These are phyloP conservation scores for Meloidogyne hapla DNA, from an alignment of 1,140 invertebrate species.

Conservation along the genomic window DNA sequence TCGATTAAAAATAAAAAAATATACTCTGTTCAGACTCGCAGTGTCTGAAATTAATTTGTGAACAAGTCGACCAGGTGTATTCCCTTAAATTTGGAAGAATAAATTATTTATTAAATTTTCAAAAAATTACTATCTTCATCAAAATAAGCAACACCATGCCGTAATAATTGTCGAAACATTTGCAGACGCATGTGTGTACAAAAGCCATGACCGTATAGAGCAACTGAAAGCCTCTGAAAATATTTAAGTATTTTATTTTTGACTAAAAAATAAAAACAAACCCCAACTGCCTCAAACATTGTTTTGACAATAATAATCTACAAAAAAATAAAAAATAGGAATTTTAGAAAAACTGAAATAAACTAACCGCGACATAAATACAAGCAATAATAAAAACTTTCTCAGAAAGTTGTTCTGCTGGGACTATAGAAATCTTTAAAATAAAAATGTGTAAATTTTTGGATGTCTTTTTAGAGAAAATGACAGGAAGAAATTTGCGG, in stretches of 20 bases:
- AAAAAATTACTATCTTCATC: slow-evolving; percentile 53
- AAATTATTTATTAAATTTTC: too few relatives aligned
- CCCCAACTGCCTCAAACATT: slow-evolving; percentile 55
- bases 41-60: slow-evolving; percentile 60
- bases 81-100: slow-evolving; percentile 7
- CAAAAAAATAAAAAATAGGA: too few relatives aligned
- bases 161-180: slow-evolving; percentile 58
- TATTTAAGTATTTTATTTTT: not conserved
- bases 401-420: slow-evolving; percentile 44
- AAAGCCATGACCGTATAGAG: slow-evolving; percentile 59
- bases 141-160: slow-evolving; percentile 61
- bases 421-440: slow-evolving; percentile 46
- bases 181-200: slow-evolving; percentile 51
- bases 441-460: not conserved
- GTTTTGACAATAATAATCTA: slow-evolving; percentile 55
- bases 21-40: slow-evolving; percentile 55
- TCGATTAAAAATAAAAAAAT: too few relatives aligned
- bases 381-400: slow-evolving; percentile 48
- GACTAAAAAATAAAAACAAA: slow-evolving; percentile 26
- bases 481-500: too few relatives aligned
- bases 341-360: not conserved
- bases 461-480: too few relatives aligned
- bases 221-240: slow-evolving; percentile 59
- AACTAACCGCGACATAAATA: slow-evolving; percentile 46
- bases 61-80: slow-evolving; percentile 53